A percentile compares a stretch with the other conserved stretches of the same genome.
Evolutionary conservation across 1,140 invertebrate genomes (phyloP).

Genomic region (Harlomillsia oculata): DNA sequence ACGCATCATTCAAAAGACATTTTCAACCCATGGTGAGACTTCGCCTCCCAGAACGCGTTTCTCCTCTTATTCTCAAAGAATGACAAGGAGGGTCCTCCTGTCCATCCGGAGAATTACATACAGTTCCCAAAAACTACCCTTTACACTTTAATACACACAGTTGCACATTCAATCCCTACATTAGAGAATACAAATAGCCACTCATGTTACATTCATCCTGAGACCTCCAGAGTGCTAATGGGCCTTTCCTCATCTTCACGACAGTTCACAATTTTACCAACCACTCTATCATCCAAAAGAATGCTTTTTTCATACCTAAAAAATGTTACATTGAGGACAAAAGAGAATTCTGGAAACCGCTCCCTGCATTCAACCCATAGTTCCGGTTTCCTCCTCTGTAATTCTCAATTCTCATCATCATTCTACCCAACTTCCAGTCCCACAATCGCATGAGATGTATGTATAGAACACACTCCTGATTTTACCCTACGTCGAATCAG

Average conservation of each 20-base stretch:
- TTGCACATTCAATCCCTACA: neutral
- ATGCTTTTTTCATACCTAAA: neutral
- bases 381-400: too few relatives aligned
- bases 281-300: neutral
- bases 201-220: conserved; percentile 2
- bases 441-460: too few relatives aligned
- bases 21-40: neutral
- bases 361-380: too few relatives aligned
- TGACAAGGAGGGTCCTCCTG: neutral
- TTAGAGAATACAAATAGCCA: conserved; percentile 11
- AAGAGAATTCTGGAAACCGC: too few relatives aligned
- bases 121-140: conserved; percentile 1
- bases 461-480: too few relatives aligned
- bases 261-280: neutral
- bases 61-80: neutral
- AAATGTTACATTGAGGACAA: neutral
- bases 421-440: too few relatives aligned
- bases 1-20: neutral
- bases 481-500: too few relatives aligned
- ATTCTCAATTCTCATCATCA: too few relatives aligned
- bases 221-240: neutral
- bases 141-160: conserved; percentile 6
- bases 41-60: neutral
- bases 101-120: too few relatives aligned
- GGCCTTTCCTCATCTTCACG: neutral